Evolutionary conservation across 2,113 vertebrate genomes (phyloP).

Genomic region (Scopus umbretta): DNA sequence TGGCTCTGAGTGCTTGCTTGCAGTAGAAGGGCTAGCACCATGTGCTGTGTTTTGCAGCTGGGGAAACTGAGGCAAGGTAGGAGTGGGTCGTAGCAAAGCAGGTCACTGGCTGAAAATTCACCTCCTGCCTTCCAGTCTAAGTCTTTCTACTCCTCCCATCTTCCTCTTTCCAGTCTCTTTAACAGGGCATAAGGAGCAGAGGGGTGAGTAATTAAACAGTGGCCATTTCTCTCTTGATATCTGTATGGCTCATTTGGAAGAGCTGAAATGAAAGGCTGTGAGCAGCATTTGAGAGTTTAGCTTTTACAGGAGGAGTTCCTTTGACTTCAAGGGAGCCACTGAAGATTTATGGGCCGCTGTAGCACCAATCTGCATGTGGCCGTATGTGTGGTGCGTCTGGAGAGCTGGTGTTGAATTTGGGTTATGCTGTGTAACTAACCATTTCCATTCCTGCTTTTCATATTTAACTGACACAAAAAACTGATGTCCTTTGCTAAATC

Average conservation of each 20-base stretch:
- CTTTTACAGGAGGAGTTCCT: background rate
- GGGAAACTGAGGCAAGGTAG: background rate
- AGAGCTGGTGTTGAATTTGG: background rate
- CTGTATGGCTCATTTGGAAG: background rate
- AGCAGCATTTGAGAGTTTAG: background rate
- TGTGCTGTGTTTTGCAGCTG: background rate
- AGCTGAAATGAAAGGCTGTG: background rate
- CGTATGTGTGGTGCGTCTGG: rapidly evolving
- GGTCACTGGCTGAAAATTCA: background rate
- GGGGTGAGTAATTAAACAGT: background rate
- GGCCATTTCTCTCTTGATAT: rapidly evolving
- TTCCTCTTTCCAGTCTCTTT: background rate
- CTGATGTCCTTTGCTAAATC: background rate
- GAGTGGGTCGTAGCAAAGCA: background rate
- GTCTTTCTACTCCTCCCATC: background rate
- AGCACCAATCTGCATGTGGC: background rate
- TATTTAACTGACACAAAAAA: background rate
- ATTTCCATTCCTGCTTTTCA: background rate
- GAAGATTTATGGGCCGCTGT: background rate
- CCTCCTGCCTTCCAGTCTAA: background rate
- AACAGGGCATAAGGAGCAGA: background rate
- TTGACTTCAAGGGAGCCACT: background rate
- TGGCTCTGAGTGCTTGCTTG: background rate
- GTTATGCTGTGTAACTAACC: background rate
- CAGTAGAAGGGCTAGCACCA: background rate